Conservation (phyloP, 1,140 invertebrate genomes). For the Hermetia illucens region DNA sequence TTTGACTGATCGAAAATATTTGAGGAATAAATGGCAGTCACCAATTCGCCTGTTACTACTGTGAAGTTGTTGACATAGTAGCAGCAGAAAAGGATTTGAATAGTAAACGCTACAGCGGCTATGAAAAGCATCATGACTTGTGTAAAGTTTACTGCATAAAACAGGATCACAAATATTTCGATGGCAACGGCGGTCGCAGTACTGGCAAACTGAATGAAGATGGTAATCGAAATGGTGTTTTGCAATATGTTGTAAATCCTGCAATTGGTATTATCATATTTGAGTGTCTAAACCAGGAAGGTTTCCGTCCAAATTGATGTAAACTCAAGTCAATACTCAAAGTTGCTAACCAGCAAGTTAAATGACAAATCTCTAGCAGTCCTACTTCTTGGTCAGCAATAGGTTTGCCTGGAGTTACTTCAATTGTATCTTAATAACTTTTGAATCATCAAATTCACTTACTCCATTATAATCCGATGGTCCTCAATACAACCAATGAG, state of each 20-base stretch:
- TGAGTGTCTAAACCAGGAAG: no score
- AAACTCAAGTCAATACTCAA: no score
- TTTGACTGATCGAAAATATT: constrained; percentile 7
- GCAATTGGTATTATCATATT: no score
- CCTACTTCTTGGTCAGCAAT: no score
- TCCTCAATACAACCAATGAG: constrained; percentile 5
- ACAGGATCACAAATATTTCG: constrained; percentile 5
- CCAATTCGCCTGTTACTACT: constrained; percentile 2
- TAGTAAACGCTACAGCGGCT: constrained; percentile 2
- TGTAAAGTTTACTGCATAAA: constrained; percentile 4
- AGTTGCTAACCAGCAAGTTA: no score
- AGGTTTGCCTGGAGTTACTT: no score
- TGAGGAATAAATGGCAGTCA: constrained; percentile 7
- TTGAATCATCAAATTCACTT: no score
- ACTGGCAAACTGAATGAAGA: constrained; percentile 7
- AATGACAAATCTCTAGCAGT: no score
- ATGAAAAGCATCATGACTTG: constrained; percentile 3
- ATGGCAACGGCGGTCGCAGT: constrained; percentile 6
- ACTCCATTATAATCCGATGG: constrained; percentile 6
- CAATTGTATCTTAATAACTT: no score
- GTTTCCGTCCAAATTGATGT: no score
- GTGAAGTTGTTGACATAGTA: constrained; percentile 7
- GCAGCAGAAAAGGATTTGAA: constrained; percentile 7
- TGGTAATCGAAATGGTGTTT: constrained; percentile 6
- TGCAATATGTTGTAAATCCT: constrained; percentile 6